A percentile compares a stretch with the other conserved stretches of the same genome.
Conservation (phyloP, 2,113 vertebrate species). For the Crotophaga sulcirostris region DNA sequence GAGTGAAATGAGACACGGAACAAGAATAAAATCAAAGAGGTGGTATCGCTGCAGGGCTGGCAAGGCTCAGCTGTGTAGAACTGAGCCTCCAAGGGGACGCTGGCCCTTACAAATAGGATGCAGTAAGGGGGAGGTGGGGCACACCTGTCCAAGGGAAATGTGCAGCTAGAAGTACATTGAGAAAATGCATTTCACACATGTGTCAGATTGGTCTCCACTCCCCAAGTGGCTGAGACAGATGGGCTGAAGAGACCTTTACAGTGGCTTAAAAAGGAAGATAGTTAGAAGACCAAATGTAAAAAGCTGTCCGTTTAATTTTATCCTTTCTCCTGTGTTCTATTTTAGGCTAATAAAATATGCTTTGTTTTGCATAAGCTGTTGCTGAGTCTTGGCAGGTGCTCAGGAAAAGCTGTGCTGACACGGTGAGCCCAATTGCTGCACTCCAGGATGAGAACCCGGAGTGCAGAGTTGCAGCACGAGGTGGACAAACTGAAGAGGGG, state of each 20-base stretch:
- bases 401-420: rapidly evolving
- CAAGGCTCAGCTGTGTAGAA: neutral
- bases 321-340: neutral
- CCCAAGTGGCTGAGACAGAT: neutral
- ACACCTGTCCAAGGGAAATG: neutral
- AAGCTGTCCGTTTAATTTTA: neutral
- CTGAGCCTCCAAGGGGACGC: neutral
- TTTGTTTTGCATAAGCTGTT: neutral
- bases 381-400: neutral
- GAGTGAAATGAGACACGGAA: neutral
- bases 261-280: neutral
- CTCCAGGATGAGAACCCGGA: rapidly evolving
- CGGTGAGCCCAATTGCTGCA: neutral
- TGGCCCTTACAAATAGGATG: neutral
- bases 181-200: neutral
- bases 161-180: neutral
- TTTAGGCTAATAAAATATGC: neutral
- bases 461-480: rapidly evolving
- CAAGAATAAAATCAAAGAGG: neutral
- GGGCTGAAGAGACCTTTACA: neutral
- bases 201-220: neutral
- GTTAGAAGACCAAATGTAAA: neutral
- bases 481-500: rapidly evolving
- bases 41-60: neutral
- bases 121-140: neutral